Conservation (phyloP, 2,113 vertebrate genomes). For the Epinephelus lanceolatus region DNA sequence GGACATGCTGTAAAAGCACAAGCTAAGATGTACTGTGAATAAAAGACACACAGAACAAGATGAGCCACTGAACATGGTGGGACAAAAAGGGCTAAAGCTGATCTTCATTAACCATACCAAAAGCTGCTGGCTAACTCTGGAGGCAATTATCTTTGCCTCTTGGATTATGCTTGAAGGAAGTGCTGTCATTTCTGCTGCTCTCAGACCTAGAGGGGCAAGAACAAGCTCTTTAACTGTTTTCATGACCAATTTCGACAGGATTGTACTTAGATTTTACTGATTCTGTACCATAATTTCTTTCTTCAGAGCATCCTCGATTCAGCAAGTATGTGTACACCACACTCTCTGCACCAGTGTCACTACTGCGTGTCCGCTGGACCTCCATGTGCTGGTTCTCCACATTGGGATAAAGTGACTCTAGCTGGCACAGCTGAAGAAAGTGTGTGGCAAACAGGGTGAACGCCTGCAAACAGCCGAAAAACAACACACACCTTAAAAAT, state of each 20-base stretch:
- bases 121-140: slow-evolving; percentile 87
- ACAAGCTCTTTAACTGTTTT: not conserved
- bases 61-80: not conserved
- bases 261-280: not conserved
- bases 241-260: slow-evolving; percentile 7
- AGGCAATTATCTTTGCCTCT: slow-evolving; percentile 90
- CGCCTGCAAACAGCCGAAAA: slow-evolving; percentile 82
- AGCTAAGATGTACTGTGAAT: not conserved
- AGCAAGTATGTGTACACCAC: slow-evolving; percentile 92
- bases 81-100: not conserved
- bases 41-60: not conserved
- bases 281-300: slow-evolving; percentile 92
- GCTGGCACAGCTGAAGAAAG: slow-evolving; percentile 94
- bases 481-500: slow-evolving; percentile 33
- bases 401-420: slow-evolving; percentile 92
- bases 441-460: slow-evolving; percentile 97
- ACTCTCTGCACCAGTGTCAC: slow-evolving; percentile 83
- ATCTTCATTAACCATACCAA: slow-evolving; percentile 84
- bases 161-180: slow-evolving; percentile 87
- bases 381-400: slow-evolving; percentile 96
- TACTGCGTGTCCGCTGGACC: slow-evolving; percentile 89
- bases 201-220: slow-evolving; percentile 86
- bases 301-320: slow-evolving; percentile 90
- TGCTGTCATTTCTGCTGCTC: slow-evolving; percentile 92
- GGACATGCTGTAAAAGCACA: not conserved